Evolutionary conservation across 1,140 invertebrate species (phyloP).

Genomic region (Harpegnathos saltator): DNA sequence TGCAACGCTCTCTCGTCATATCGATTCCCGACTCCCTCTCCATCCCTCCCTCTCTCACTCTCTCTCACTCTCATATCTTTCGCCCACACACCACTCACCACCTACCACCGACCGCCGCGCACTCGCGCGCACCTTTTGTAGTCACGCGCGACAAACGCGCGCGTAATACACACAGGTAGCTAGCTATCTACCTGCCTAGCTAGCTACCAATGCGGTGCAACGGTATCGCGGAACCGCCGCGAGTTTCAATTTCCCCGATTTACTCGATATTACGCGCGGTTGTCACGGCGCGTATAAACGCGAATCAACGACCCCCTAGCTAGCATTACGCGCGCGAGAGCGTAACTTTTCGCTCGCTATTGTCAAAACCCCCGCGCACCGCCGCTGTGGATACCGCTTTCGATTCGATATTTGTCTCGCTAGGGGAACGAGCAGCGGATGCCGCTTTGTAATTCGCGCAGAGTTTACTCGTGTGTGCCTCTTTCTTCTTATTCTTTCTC

Average conservation of each 20-base stretch:
- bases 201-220: slow-evolving; percentile 29
- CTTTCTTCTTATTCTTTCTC: too few relatives aligned
- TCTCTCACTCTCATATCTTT: slow-evolving; percentile 43
- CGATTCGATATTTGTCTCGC: neutral
- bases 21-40: slow-evolving; percentile 68
- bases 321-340: slow-evolving; percentile 40
- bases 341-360: slow-evolving; percentile 30
- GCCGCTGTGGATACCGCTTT: neutral
- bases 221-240: slow-evolving; percentile 41
- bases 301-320: slow-evolving; percentile 53
- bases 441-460: neutral
- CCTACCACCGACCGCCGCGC: slow-evolving; percentile 18
- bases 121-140: slow-evolving; percentile 52
- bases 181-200: too few relatives aligned
- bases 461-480: too few relatives aligned
- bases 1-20: slow-evolving; percentile 75
- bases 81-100: slow-evolving; percentile 32
- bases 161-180: slow-evolving; percentile 48
- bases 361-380: slow-evolving; percentile 7
- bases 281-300: slow-evolving; percentile 54
- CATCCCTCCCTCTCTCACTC: slow-evolving; percentile 48
- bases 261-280: slow-evolving; percentile 61
- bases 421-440: neutral
- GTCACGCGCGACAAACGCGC: slow-evolving; percentile 48
- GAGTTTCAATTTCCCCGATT: slow-evolving; percentile 64